These are phyloP conservation scores for Myopa tessellatipennis DNA, from an alignment of 2,888 invertebrate species.

Conservation along the genomic window DNA sequence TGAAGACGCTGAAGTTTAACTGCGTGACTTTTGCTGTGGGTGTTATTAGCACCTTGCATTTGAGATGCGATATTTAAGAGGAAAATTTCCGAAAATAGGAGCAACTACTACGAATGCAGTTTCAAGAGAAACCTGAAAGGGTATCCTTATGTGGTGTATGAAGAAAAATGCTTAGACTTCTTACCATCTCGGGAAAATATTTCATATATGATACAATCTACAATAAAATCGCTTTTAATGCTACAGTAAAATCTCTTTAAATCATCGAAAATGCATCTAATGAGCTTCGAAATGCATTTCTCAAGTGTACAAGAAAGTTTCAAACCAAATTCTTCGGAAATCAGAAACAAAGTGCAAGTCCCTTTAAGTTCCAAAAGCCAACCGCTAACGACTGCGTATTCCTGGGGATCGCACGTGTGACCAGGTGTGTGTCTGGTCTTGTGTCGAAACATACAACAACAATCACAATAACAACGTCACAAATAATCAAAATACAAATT, in stretches of 20 bases:
- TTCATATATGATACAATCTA: too few relatives aligned
- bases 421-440: slow-evolving; percentile 64
- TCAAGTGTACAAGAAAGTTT: neutral
- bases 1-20: neutral
- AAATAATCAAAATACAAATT: neutral
- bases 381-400: neutral
- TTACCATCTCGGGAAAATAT: too few relatives aligned
- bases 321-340: neutral
- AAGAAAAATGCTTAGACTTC: too few relatives aligned
- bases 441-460: slow-evolving; percentile 32
- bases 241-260: too few relatives aligned
- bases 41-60: neutral
- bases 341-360: neutral
- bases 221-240: too few relatives aligned
- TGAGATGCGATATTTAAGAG: neutral
- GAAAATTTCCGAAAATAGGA: too few relatives aligned
- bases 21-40: neutral
- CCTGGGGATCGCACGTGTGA: slow-evolving; percentile 51
- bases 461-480: slow-evolving; percentile 11
- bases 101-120: neutral
- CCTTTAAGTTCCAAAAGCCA: too few relatives aligned
- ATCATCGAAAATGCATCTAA: too few relatives aligned
- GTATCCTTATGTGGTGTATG: neutral
- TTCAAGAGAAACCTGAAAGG: neutral
- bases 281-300: too few relatives aligned